A percentile compares a stretch with the other conserved stretches of the same genome.
These are phyloP conservation scores for Acanthornis magna DNA, from an alignment of 2,797 vertebrate species.

Conservation along the genomic window DNA sequence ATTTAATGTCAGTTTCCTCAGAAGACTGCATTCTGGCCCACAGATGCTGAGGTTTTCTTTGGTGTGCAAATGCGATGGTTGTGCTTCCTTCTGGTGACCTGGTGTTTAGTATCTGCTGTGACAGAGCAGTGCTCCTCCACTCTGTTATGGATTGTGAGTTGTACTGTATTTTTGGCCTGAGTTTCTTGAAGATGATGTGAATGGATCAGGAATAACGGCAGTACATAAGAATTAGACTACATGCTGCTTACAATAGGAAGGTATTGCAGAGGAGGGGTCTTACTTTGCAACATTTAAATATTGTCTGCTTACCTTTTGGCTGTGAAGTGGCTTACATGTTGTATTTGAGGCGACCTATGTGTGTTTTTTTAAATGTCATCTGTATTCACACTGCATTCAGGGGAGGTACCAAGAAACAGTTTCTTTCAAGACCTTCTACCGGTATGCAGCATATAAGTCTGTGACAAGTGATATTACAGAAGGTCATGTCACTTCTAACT, in stretches of 20 bases:
- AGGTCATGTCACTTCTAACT: slow-evolving; percentile 98
- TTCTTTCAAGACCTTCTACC: slow-evolving; percentile 72
- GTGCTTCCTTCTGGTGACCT: background rate
- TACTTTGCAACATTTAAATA: background rate
- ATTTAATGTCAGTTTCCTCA: background rate
- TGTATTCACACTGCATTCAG: slow-evolving; percentile 72
- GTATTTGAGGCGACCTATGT: slow-evolving; percentile 20
- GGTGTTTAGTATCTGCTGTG: background rate
- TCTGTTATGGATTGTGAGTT: background rate
- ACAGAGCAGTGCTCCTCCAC: rapidly evolving
- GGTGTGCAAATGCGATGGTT: rapidly evolving
- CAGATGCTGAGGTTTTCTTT: background rate
- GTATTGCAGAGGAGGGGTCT: background rate
- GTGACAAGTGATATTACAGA: slow-evolving; percentile 98
- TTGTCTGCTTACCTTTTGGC: slow-evolving; percentile 56
- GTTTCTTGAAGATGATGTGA: background rate
- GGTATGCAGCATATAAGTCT: slow-evolving; percentile 83
- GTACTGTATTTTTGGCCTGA: background rate
- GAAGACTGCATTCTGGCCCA: background rate
- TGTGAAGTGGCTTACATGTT: slow-evolving; percentile 7
- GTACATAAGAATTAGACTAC: background rate
- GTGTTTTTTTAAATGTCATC: slow-evolving; percentile 72
- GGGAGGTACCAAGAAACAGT: slow-evolving; percentile 63
- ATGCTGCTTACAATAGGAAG: background rate
- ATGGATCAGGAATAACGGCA: background rate